Conservation (phyloP, 2,797 vertebrate species). For the Clarias fuscus region DNA sequence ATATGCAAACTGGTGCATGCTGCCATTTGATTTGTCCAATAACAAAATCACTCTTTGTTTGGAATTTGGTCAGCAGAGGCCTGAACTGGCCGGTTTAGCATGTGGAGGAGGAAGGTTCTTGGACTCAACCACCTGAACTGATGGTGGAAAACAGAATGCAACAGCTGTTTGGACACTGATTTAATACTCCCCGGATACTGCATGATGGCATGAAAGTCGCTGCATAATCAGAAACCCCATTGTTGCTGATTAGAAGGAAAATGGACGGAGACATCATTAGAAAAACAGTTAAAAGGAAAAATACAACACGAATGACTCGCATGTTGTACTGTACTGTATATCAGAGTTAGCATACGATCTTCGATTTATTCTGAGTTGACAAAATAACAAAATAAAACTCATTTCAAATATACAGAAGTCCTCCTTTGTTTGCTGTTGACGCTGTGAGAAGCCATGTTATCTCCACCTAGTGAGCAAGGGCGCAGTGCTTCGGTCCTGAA, state of each 20-base stretch:
- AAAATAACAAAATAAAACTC: neutral
- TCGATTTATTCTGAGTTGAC: neutral
- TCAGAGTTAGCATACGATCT: neutral
- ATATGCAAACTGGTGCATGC: constrained; percentile 69
- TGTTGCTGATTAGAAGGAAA: constrained; percentile 6
- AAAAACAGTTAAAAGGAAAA: neutral
- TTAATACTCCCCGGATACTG: neutral
- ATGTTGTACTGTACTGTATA: neutral
- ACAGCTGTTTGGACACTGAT: constrained; percentile 32
- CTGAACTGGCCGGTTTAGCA: constrained; percentile 8
- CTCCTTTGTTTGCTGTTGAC: neutral
- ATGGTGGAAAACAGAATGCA: constrained; percentile 21
- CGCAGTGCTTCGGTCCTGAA: neutral
- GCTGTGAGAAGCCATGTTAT: neutral
- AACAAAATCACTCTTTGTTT: constrained; percentile 27
- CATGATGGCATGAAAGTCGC: constrained; percentile 7
- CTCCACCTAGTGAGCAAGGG: neutral
- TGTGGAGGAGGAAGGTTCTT: constrained; percentile 2
- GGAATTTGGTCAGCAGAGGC: constrained; percentile 23
- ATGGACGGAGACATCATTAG: neutral
- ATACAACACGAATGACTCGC: neutral
- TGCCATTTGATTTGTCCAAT: constrained; percentile 59
- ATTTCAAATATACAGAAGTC: neutral
- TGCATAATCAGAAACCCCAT: constrained; percentile 25
- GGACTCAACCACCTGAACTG: constrained; percentile 35